Evolutionary conservation across 2,113 vertebrate species (phyloP).

Genomic region (Corythornis vintsioides): DNA sequence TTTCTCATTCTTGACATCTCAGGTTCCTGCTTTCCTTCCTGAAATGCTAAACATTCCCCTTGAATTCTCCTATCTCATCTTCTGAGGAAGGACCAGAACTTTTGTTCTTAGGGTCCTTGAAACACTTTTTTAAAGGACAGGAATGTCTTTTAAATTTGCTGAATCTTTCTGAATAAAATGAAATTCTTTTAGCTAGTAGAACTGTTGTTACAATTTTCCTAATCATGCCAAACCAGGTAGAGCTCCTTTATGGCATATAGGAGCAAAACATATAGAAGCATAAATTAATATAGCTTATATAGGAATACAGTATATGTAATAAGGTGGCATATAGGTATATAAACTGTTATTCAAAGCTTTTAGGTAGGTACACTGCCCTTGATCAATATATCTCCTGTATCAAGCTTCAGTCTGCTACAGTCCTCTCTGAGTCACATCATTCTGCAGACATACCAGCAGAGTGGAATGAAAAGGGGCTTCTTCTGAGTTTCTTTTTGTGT

Average conservation of each 20-base stretch:
- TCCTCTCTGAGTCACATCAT: background rate
- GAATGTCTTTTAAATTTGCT: background rate
- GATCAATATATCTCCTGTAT: background rate
- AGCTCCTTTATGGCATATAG: background rate
- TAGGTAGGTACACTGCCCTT: background rate
- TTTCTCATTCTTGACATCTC: conserved; percentile 9
- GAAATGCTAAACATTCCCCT: background rate
- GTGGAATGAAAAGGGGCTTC: background rate
- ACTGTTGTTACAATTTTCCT: background rate
- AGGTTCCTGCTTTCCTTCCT: background rate
- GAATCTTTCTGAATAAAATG: background rate
- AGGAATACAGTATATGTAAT: background rate
- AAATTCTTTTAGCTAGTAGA: background rate
- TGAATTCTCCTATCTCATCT: conserved; percentile 29
- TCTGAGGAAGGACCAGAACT: background rate
- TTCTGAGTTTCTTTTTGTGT: background rate
- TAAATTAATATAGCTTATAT: background rate
- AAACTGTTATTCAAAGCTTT: background rate
- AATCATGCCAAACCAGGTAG: background rate
- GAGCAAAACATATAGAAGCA: background rate
- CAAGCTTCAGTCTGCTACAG: background rate
- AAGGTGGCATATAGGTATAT: background rate
- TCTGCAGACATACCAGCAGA: background rate
- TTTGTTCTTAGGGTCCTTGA: background rate
- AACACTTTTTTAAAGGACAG: background rate